Evolutionary conservation across 2,797 vertebrate genomes (phyloP).

Genomic region (Zalophus californianus): DNA sequence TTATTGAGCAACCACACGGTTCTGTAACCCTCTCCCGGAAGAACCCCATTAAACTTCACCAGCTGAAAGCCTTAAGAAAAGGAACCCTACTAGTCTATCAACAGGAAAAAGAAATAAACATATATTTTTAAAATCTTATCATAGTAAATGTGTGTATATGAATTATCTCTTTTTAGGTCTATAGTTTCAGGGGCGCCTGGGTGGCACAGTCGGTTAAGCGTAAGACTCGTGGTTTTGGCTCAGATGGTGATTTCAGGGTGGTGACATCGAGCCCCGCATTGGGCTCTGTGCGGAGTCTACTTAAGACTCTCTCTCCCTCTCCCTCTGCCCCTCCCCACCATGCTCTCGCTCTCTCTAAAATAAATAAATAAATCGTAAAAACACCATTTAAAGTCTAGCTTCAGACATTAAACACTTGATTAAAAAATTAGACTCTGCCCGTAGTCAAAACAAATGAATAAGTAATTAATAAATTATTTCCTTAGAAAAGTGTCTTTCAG

Average conservation of each 20-base stretch:
- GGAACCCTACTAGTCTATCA: neutral
- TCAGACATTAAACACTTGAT: conserved; percentile 17
- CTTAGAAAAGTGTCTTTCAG: neutral
- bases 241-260: neutral
- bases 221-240: neutral
- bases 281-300: neutral
- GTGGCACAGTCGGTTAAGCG: neutral
- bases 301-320: neutral
- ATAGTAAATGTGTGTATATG: neutral
- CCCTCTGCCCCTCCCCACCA: neutral
- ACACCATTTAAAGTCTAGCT: neutral
- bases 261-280: neutral
- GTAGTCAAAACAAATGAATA: conserved; percentile 9
- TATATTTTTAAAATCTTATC: neutral
- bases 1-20: neutral
- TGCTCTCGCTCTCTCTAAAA: neutral
- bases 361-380: neutral
- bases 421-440: neutral
- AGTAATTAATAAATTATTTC: conserved; percentile 39
- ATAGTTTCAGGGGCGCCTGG: neutral
- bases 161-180: conserved; percentile 4
- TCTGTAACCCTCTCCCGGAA: neutral
- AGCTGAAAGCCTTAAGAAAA: neutral
- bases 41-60: neutral
- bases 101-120: conserved; percentile 12